These are phyloP conservation scores for Uria lomvia DNA, from an alignment of 2,113 vertebrate species.

Conservation along the genomic window DNA sequence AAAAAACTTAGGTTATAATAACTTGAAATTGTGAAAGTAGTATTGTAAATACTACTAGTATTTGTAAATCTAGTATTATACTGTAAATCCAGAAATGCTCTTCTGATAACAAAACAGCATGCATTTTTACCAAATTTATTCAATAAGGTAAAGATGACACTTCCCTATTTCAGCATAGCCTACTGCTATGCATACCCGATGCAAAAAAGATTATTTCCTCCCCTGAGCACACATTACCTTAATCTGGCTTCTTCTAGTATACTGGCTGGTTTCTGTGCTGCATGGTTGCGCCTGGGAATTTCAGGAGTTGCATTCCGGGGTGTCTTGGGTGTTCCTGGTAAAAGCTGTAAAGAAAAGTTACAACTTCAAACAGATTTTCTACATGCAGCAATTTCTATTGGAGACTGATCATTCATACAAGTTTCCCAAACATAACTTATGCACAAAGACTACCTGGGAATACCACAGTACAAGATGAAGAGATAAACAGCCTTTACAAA, in stretches of 20 bases:
- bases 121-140: background rate
- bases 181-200: background rate
- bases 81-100: background rate
- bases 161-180: background rate
- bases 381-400: background rate
- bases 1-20: background rate
- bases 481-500: background rate
- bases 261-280: conserved; percentile 76
- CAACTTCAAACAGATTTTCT: background rate
- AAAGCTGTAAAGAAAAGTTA: conserved; percentile 51
- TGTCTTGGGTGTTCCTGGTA: conserved; percentile 69
- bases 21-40: background rate
- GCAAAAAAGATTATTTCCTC: background rate
- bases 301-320: conserved; percentile 79
- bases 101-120: background rate
- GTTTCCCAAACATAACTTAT: background rate
- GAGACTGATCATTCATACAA: background rate
- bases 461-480: background rate
- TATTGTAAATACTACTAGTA: background rate
- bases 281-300: conserved; percentile 81
- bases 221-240: conserved; percentile 69
- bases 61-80: background rate
- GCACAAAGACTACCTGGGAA: background rate
- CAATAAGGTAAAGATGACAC: background rate
- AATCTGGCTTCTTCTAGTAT: conserved; percentile 86